phyloP scores from a whole-genome alignment of 2,113 vertebrate species.

The Menura novaehollandiae region DNA sequence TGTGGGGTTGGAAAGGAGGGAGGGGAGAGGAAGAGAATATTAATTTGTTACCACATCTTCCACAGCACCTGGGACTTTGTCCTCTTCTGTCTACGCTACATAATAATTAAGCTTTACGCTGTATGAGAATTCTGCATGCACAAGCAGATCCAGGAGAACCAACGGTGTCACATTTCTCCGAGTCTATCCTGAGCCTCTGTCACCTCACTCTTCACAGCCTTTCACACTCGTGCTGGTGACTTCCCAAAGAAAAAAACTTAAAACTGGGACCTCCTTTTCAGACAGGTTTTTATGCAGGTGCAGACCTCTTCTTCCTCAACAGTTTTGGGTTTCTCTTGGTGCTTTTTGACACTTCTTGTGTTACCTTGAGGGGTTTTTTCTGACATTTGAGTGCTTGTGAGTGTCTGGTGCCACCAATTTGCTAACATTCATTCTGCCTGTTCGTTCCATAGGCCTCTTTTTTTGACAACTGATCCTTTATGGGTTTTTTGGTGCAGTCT shows the following conservation, averaged over 20 bases:
- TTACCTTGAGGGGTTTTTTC: rapidly evolving
- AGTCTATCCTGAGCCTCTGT: not conserved
- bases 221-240: not conserved
- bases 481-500: not conserved
- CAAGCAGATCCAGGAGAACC: not conserved
- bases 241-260: not conserved
- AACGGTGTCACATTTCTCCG: not conserved
- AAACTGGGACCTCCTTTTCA: not conserved
- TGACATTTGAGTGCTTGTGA: not conserved
- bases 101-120: not conserved
- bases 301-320: not conserved
- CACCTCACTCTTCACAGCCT: not conserved
- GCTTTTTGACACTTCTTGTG: not conserved
- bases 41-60: not conserved
- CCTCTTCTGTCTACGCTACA: not conserved
- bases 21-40: not conserved
- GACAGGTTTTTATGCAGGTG: not conserved
- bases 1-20: not conserved
- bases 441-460: not conserved
- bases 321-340: not conserved
- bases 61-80: not conserved
- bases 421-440: not conserved
- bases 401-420: not conserved
- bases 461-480: not conserved
- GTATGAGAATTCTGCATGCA: not conserved